Percentiles rank a stretch among this genome's conserved stretches.
These are phyloP conservation scores for Eupeodes latifasciatus DNA, from an alignment of 2,888 invertebrate genomes.

Conservation along the genomic window DNA sequence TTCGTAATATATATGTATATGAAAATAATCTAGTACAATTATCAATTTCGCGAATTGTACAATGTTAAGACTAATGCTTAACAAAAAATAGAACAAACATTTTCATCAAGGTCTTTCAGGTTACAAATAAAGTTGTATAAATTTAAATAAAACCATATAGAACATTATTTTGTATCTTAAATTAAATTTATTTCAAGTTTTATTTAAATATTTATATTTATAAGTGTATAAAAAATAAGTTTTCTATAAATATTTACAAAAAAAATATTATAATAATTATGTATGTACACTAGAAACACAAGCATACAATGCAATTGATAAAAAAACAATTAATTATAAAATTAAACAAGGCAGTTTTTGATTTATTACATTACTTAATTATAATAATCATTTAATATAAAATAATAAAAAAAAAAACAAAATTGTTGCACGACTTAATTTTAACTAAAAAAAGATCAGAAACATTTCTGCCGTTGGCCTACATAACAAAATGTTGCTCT, in stretches of 20 bases:
- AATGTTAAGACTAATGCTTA: no score
- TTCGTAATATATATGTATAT: no score
- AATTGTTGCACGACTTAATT: constrained; percentile 60
- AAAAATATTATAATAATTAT: constrained; percentile 34
- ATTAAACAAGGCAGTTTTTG: constrained; percentile 63
- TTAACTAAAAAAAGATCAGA: constrained; percentile 63
- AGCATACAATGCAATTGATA: constrained; percentile 63
- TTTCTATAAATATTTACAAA: constrained; percentile 67
- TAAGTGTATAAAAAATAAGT: constrained; percentile 47
- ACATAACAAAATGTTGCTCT: constrained; percentile 49
- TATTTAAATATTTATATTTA: constrained; percentile 68
- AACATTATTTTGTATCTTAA: constrained; percentile 44
- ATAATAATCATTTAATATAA: constrained; percentile 35
- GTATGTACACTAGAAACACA: constrained; percentile 75
- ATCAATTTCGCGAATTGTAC: no score
- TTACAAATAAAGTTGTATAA: no score
- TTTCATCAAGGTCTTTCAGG: no score
- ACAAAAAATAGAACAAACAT: no score
- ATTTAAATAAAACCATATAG: neutral
- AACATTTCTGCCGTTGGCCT: constrained; percentile 66
- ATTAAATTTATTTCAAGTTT: constrained; percentile 58
- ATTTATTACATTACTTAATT: constrained; percentile 42
- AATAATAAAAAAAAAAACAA: constrained; percentile 36
- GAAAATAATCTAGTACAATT: no score
- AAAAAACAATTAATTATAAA: constrained; percentile 62